Conservation (phyloP, 1,140 invertebrate genomes). For the Drosophila albomicans region DNA sequence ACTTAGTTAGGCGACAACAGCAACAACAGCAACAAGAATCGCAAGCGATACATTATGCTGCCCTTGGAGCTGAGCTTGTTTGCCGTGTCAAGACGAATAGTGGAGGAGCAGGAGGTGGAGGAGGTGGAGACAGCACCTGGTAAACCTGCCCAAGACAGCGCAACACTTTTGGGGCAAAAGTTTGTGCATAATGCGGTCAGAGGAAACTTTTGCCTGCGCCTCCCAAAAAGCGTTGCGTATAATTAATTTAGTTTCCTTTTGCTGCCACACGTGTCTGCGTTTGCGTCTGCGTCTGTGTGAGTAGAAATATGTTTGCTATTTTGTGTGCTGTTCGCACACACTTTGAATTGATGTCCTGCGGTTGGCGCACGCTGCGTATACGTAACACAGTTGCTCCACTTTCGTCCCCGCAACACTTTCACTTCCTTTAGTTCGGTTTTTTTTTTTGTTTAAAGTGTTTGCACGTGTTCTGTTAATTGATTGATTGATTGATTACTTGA, state of each 20-base stretch:
- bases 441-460: conserved; percentile 12
- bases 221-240: conserved; percentile 36
- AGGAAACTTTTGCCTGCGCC: conserved; percentile 43
- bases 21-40: background rate
- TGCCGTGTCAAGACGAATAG: too few species aligned
- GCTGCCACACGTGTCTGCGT: conserved; percentile 1
- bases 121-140: background rate
- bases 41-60: conserved; percentile 16
- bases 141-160: conserved; percentile 1
- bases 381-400: background rate
- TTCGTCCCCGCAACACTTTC: background rate
- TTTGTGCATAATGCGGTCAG: conserved; percentile 57
- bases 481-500: conserved; percentile 21
- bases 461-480: conserved; percentile 13
- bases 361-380: conserved; percentile 24
- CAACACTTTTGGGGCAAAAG: conserved; percentile 28
- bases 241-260: conserved; percentile 59
- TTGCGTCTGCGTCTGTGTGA: background rate
- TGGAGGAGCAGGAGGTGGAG: conserved; percentile 10
- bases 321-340: conserved; percentile 35
- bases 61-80: too few species aligned
- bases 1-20: conserved; percentile 22
- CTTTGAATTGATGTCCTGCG: conserved; percentile 29
- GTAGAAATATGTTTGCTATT: conserved; percentile 30
- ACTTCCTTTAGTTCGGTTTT: background rate